Evolutionary conservation across 1,140 invertebrate species (phyloP), one percentile per base, ranked within the genome.

Genomic region (Cydia fagiglandana): DNA sequence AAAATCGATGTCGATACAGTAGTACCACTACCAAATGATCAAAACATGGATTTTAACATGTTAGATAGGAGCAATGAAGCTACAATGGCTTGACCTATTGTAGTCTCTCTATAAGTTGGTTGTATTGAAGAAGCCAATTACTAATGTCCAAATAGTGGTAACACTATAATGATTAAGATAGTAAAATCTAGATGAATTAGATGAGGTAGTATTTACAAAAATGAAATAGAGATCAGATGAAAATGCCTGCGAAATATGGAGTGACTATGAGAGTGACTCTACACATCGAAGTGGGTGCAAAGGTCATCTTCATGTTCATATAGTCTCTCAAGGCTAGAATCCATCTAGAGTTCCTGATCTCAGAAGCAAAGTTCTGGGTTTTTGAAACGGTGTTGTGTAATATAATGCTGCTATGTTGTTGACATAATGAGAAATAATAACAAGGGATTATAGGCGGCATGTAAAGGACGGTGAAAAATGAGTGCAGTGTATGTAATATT

Each of bases 221-320:
- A 66, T 68, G 30, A 15, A 64, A 64, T 73, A 64, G 76, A 76
- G 64, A 79, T 86, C 74, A 91, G 80, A 91, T 85, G 66, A 92
- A 86, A 75, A 90, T 84, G 34, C 89, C 91, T 79, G 86, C 88
- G 68, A 90, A 91, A 83, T 88, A 93, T 15, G 89, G 89, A 24
- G 90, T 84, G 47, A 93, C 73, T 47, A 81, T 86, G 13, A 93
- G 80, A 17, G 90, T 88, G 70, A 93, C 83, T 79, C 82, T 84
- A 74, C 87, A 93, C 89, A 93, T 89, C 17, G 88, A 91, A 61
- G 89, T 91, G 0, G 91, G 88, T 68, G 88, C 80, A 73, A 93
- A 91, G 74, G 84, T 90, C 86, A 93, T 91, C 77, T 93, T 93
- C 80, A 81, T 90, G 75, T 85, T 88, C 88, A 93, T 93, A 76